phyloP scores from a whole-genome alignment of 2,888 invertebrate genomes.

The Oxyscelio sp. region DNA sequence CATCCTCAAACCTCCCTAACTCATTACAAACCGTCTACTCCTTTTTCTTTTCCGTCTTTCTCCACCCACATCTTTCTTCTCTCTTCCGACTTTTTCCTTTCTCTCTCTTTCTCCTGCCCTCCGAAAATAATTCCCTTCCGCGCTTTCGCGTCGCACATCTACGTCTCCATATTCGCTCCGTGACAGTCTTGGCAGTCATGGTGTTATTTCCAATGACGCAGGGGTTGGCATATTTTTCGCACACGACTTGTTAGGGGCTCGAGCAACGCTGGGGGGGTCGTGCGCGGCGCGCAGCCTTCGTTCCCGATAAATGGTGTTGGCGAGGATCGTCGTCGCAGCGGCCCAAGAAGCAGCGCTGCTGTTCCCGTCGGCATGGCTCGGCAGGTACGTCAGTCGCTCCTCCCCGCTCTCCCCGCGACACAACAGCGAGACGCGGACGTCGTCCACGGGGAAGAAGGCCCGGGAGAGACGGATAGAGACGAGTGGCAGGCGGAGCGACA shows the following conservation, averaged over 20 bases:
- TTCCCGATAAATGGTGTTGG: slow-evolving; percentile 85
- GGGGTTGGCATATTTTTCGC: slow-evolving; percentile 85
- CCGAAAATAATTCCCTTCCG: slow-evolving; percentile 26
- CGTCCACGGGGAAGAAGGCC: not conserved
- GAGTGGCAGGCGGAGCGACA: too few relatives aligned
- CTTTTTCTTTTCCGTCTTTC: too few relatives aligned
- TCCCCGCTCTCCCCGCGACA: slow-evolving; percentile 52
- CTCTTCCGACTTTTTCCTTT: too few relatives aligned
- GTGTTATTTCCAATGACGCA: slow-evolving; percentile 78
- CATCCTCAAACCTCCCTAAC: too few relatives aligned
- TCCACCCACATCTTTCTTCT: too few relatives aligned
- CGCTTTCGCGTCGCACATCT: slow-evolving; percentile 45
- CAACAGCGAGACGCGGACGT: slow-evolving; percentile 12
- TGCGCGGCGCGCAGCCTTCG: slow-evolving; percentile 83
- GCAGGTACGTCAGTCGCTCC: slow-evolving; percentile 75
- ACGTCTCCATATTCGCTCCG: slow-evolving; percentile 35
- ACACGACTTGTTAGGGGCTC: slow-evolving; percentile 84
- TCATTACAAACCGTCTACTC: too few relatives aligned
- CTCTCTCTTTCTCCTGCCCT: slow-evolving; percentile 1
- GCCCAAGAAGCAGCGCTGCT: slow-evolving; percentile 54
- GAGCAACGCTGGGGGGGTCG: slow-evolving; percentile 79
- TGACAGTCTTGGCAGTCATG: slow-evolving; percentile 59
- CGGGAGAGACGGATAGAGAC: too few relatives aligned
- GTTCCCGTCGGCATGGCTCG: slow-evolving; percentile 71
- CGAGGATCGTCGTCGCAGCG: slow-evolving; percentile 80